Evolutionary conservation across 2,797 vertebrate genomes (phyloP), one percentile per base, ranked within the genome.

Genomic region (Cynodonichthys magdalenae): DNA sequence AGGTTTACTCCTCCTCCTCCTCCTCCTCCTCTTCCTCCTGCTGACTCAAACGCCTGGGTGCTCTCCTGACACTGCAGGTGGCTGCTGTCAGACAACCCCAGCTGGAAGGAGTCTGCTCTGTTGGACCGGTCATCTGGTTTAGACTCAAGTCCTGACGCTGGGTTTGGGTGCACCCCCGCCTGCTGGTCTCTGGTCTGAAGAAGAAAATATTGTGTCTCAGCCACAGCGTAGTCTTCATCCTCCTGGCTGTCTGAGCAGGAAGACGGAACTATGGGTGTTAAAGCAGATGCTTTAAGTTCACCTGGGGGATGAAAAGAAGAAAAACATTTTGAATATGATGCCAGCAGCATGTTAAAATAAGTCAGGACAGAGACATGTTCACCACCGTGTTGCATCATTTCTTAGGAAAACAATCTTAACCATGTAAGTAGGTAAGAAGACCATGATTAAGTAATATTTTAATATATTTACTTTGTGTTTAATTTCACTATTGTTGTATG

Each of bases 121-220:
- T 24, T 68, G 31, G 70, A 61, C 20, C 27, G 60, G 15, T 74
- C 46, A 8, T 71, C 74, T 6, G 8, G 52, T 36, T 74, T 71
- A 11, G 63, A 24, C 48, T 82, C 73, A 1, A 59, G 20, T n/a
- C 0, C 24, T 44, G 72, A 84, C 3, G 60, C 14, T 47, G 64
- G 74, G 9, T 59, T 82, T 53, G 61, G 27, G 4, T 80, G 73
- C 18, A 65, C 52, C 3, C 15, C 55, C 11, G 15, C 57, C 10
- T 56, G 62, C 17, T 8, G 14, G 19, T 59, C 59, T 58, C 8
- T 36, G 28, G 36, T 44, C 44, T 83, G 82, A 41, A 81, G 31
- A 36, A 86, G 59, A n/a, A 92, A 95, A 1, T 82, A 74, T 75
- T 94, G 94, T 0, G 94, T 95, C 60, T 93, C 92, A 0, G 92